Conservation (phyloP, 2,888 invertebrate genomes). For the Drosophila engyochracea region DNA sequence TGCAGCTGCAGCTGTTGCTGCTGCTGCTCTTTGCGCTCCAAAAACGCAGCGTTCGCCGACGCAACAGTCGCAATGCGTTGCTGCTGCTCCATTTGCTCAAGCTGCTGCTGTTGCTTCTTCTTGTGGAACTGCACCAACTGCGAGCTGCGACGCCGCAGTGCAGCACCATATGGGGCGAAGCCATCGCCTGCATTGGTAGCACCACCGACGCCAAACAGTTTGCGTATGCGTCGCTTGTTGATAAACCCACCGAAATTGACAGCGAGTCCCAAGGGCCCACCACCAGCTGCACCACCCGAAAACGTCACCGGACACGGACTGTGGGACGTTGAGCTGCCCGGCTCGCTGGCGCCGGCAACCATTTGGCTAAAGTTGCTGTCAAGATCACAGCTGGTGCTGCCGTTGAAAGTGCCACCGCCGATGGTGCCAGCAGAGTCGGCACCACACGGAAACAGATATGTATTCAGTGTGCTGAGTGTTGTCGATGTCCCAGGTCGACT, state of each 20-base stretch:
- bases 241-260: conserved; percentile 72
- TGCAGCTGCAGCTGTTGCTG: conserved; percentile 40
- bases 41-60: conserved; percentile 77
- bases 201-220: conserved; percentile 76
- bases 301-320: conserved; percentile 37
- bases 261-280: conserved; percentile 58
- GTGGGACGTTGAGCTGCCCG: conserved; percentile 53
- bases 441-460: conserved; percentile 84
- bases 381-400: conserved; percentile 82
- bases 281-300: conserved; percentile 6
- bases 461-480: conserved; percentile 83
- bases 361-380: conserved; percentile 85
- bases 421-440: conserved; percentile 78
- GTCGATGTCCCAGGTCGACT: conserved; percentile 77
- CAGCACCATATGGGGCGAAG: conserved; percentile 60
- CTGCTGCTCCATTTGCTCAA: conserved; percentile 79
- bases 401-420: conserved; percentile 76
- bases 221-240: conserved; percentile 79
- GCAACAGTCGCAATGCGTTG: conserved; percentile 79
- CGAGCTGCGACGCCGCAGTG: conserved; percentile 79
- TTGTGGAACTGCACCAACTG: conserved; percentile 81
- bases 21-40: conserved; percentile 72
- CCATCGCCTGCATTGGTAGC: conserved; percentile 39
- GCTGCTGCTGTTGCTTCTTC: conserved; percentile 75
- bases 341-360: conserved; percentile 79